Percentiles rank a stretch among this genome's conserved stretches.
Evolutionary conservation across 2,797 vertebrate genomes (phyloP).

Genomic region (Sebastes iracundus): DNA sequence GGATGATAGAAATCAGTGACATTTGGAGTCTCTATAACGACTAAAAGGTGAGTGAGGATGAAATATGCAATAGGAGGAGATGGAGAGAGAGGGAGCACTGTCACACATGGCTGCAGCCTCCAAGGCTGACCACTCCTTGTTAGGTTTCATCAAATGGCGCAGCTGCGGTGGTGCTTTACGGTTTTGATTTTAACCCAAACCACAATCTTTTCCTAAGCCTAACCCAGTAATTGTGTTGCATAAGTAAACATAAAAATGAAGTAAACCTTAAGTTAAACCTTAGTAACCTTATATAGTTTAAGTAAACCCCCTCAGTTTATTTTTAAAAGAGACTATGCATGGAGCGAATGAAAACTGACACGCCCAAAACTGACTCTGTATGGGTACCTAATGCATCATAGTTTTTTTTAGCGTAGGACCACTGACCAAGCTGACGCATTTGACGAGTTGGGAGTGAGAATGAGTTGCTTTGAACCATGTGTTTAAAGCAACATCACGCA

Average conservation of each 20-base stretch:
- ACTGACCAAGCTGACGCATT: too few relatives aligned
- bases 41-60: slow-evolving; percentile 61
- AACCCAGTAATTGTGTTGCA: too few relatives aligned
- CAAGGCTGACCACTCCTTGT: slow-evolving; percentile 46
- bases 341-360: too few relatives aligned
- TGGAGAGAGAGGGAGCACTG: slow-evolving; percentile 1
- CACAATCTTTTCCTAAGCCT: too few relatives aligned
- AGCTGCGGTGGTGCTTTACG: not conserved
- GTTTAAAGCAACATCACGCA: not conserved
- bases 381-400: too few relatives aligned
- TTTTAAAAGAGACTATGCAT: too few relatives aligned
- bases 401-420: too few relatives aligned
- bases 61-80: slow-evolving; percentile 54
- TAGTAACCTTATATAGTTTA: too few relatives aligned
- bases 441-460: not conserved
- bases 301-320: too few relatives aligned
- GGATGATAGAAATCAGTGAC: slow-evolving; percentile 77
- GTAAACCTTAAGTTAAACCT: too few relatives aligned
- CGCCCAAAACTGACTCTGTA: too few relatives aligned
- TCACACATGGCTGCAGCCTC: slow-evolving; percentile 43
- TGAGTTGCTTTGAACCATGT: not conserved
- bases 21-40: slow-evolving; percentile 70
- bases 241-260: rapidly evolving
- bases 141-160: slow-evolving; percentile 9
- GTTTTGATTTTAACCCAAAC: too few relatives aligned